These are phyloP conservation scores for Limnothrissa miodon DNA, from an alignment of 2,113 vertebrate genomes.

Conservation along the genomic window DNA sequence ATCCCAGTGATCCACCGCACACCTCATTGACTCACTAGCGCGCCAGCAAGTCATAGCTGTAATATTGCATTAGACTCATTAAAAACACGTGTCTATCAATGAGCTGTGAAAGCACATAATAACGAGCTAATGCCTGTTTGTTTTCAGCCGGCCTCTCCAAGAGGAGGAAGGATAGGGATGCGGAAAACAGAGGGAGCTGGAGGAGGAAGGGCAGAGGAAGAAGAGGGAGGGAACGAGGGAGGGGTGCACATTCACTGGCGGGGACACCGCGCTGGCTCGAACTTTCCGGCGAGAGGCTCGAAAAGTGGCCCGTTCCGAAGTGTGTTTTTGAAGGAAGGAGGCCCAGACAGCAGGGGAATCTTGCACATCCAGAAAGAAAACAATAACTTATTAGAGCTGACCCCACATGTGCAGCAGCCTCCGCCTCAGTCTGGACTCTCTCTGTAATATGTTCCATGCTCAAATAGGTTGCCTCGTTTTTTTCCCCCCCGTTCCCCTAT, in stretches of 20 bases:
- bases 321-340: not conserved
- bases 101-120: conserved; percentile 44
- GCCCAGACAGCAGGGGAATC: conserved; percentile 16
- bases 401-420: not conserved
- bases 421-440: conserved; percentile 16
- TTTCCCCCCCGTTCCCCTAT: not conserved
- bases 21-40: not conserved
- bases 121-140: conserved; percentile 37
- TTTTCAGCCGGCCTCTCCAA: conserved; percentile 17
- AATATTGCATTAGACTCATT: conserved; percentile 32
- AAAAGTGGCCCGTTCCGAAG: not conserved
- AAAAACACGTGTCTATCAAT: conserved; percentile 42
- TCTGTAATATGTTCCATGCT: conserved; percentile 30
- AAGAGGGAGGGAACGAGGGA: conserved; percentile 19
- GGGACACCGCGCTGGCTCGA: not conserved
- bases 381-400: conserved; percentile 32
- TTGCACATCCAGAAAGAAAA: conserved; percentile 25
- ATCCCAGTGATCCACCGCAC: conserved; percentile 17
- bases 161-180: not conserved
- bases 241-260: not conserved
- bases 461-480: conserved; percentile 21
- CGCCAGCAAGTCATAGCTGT: not conserved
- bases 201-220: not conserved
- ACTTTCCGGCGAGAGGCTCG: not conserved
- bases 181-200: not conserved